These are phyloP conservation scores for Mastomys coucha DNA, from an alignment of 2,113 vertebrate genomes.

Conservation along the genomic window DNA sequence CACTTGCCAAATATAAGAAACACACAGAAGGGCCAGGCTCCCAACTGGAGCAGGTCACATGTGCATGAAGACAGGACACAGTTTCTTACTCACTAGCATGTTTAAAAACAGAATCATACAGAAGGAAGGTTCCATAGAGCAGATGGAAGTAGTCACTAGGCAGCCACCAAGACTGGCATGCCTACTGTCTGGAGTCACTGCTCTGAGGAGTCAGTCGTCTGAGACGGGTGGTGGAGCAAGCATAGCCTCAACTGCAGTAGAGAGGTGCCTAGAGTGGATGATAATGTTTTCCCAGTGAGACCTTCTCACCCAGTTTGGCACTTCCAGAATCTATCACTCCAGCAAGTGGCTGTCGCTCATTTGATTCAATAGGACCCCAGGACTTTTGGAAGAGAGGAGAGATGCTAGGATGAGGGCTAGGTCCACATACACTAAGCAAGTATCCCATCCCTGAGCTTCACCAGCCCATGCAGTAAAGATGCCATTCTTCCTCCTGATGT, in stretches of 20 bases:
- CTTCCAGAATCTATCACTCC: background rate
- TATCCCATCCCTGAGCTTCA: background rate
- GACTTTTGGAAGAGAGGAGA: background rate
- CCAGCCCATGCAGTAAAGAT: background rate
- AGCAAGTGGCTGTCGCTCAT: background rate
- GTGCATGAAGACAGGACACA: background rate
- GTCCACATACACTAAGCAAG: background rate
- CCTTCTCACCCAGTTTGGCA: background rate
- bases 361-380: background rate
- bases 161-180: background rate
- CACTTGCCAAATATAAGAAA: background rate
- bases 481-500: background rate
- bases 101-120: background rate
- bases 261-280: background rate
- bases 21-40: background rate
- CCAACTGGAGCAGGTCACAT: background rate
- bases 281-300: background rate
- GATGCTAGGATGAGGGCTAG: background rate
- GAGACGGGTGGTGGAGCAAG: background rate
- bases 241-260: background rate
- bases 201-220: background rate
- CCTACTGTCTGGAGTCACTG: background rate
- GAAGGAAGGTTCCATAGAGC: background rate
- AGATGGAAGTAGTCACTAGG: too few species aligned
- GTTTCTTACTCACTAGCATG: background rate